These are phyloP conservation scores for Abscondita cerata DNA, from an alignment of 2,888 invertebrate species.

Conservation along the genomic window DNA sequence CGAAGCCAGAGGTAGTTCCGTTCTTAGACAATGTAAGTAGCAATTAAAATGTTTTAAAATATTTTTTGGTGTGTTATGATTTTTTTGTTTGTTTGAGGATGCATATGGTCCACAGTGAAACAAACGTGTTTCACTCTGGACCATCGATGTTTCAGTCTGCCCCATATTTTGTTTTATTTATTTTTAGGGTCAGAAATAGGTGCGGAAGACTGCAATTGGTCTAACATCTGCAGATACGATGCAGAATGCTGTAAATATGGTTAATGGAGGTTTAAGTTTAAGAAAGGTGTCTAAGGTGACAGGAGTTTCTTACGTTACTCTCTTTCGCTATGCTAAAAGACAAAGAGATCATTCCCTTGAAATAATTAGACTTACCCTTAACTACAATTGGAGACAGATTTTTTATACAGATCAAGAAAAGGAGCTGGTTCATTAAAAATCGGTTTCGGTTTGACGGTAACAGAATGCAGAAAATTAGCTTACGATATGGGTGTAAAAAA, in stretches of 20 bases:
- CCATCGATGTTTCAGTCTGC: slow-evolving; percentile 2
- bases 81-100: not conserved
- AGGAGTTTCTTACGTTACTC: slow-evolving; percentile 1
- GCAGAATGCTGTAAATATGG: not conserved
- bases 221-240: not conserved
- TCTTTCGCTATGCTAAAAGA: not conserved
- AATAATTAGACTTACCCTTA: slow-evolving; percentile 1
- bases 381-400: slow-evolving; percentile 1
- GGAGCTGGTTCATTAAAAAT: not conserved
- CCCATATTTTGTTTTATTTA: no score
- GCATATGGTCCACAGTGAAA: not conserved
- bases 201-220: not conserved
- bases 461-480: not conserved
- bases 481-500: not conserved
- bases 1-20: no score
- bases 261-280: not conserved
- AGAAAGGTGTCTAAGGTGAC: not conserved
- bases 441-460: not conserved
- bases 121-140: not conserved
- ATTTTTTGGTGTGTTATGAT: no score
- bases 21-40: not conserved
- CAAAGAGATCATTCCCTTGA: not conserved
- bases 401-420: not conserved
- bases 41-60: no score
- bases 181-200: not conserved